These are phyloP conservation scores for Podarcis raffonei DNA, from an alignment of 2,113 vertebrate species.

Conservation along the genomic window DNA sequence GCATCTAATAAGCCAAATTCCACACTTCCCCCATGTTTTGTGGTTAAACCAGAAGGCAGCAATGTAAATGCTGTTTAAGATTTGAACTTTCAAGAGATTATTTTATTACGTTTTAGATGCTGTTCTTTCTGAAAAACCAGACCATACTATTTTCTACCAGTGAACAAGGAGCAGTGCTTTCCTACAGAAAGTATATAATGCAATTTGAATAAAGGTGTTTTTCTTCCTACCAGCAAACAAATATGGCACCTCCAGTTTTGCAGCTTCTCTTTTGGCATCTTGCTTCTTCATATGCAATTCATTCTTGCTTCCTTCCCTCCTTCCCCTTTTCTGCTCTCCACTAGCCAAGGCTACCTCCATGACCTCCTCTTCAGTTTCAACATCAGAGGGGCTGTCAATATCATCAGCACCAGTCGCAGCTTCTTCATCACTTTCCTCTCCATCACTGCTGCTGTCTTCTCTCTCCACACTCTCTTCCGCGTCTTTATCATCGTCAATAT, in stretches of 20 bases:
- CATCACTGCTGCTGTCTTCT: conserved; percentile 43
- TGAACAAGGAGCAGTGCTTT: neutral
- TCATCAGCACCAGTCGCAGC: conserved; percentile 12
- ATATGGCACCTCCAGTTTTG: conserved; percentile 85
- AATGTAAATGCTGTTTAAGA: neutral
- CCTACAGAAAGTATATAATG: neutral
- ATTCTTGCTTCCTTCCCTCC: neutral
- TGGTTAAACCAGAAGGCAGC: neutral
- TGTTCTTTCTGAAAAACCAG: neutral
- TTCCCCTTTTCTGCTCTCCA: conserved; percentile 23
- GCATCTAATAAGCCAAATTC: too few species aligned
- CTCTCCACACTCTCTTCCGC: conserved; percentile 32
- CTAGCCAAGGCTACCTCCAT: conserved; percentile 53
- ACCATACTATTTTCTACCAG: neutral
- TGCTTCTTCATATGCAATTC: conserved; percentile 35
- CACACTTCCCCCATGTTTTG: neutral
- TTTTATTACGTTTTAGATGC: neutral
- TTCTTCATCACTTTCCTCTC: conserved; percentile 44
- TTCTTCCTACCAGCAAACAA: conserved; percentile 82
- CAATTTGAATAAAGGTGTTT: neutral
- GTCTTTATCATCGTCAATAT: conserved; percentile 47
- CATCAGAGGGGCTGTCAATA: conserved; percentile 80
- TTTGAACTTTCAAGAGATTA: neutral
- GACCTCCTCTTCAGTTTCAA: conserved; percentile 79
- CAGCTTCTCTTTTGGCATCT: conserved; percentile 68